Base-by-base conservation (phyloP, 92 coral and sea anemone genomes). In the Micromussa lordhowensis region DNA sequence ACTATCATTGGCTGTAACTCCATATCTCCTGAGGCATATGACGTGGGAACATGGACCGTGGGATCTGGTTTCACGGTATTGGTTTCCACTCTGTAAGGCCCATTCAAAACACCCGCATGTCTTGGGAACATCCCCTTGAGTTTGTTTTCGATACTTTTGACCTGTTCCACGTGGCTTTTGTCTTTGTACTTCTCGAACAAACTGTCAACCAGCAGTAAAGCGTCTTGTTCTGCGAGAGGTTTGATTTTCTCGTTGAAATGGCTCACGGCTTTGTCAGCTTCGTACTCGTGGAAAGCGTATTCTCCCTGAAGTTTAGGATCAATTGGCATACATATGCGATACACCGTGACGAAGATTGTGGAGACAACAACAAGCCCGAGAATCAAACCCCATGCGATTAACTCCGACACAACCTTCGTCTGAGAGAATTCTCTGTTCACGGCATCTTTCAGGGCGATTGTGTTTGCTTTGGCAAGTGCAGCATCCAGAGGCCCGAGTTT, bases 381-480 rank as follows among this genome's bases (percentile, higher is more conserved):
- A 11, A 95, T 71, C 87, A 95, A 48, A 11, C 68, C 93, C 98
- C 98, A 95, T 0, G 96, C 88, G 31, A 95, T 90, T 5, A 95
- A 82, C 89, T 95, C 93, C 6, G 96, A 91, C 21, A 75, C 74
- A 32, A 91, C 69, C 30, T 48, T 90, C 22, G 93, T 90, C 29
- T 93, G 90, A 29, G 91, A 51, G 53, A 91, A 91, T 53, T 69
- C 21, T 73, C 83, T 72, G 18, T 73, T 87, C 5, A 93, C 85
- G 7, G 83, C 87, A n/a, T 72, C 83, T 38, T 74, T 81, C 70
- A 72, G 91, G 9, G 91, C 75, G 24, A 76, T 76, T 29, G 90
- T 87, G 78, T 91, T 93, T 2, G 90, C 93, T 32, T 77, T 82
- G n/a, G 91, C 81, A 63, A 75, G 75, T 16, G 96, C 96, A 17